These are phyloP conservation scores for Parnassius apollo DNA, from an alignment of 2,888 invertebrate genomes.

Conservation along the genomic window DNA sequence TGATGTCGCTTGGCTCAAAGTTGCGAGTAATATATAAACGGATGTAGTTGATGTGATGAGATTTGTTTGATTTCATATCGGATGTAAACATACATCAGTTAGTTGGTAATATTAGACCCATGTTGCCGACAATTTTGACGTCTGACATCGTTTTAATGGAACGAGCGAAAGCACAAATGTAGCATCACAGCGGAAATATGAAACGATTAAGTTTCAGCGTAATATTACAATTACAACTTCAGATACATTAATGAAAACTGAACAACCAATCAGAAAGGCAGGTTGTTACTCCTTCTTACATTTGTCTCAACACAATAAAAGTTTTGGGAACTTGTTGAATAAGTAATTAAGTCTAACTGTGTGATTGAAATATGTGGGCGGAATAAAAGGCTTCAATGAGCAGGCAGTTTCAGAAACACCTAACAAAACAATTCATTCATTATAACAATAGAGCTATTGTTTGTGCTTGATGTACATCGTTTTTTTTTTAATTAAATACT, in stretches of 20 bases:
- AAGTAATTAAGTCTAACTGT: constrained; percentile 44
- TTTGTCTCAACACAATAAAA: too few relatives aligned
- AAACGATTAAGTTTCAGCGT: constrained; percentile 61
- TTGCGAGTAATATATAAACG: constrained; percentile 44
- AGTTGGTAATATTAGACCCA: constrained; percentile 57
- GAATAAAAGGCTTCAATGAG: constrained; percentile 66
- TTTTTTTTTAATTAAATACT: constrained; percentile 54
- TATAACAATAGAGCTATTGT: constrained; percentile 71
- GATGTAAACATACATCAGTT: constrained; percentile 69
- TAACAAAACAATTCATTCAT: constrained; percentile 70
- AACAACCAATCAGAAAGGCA: constrained; percentile 1
- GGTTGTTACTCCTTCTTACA: constrained; percentile 3
- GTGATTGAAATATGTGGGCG: constrained; percentile 56
- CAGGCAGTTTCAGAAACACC: constrained; percentile 55
- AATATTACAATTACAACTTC: constrained; percentile 55
- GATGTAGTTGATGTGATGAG: constrained; percentile 63
- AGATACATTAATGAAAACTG: constrained; percentile 38
- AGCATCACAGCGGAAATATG: constrained; percentile 62
- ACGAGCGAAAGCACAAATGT: constrained; percentile 47
- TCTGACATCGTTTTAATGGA: constrained; percentile 63
- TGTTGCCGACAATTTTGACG: constrained; percentile 51
- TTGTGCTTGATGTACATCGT: constrained; percentile 53
- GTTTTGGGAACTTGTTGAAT: constrained; percentile 10
- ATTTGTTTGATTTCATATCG: constrained; percentile 64
- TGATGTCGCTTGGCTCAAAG: constrained; percentile 54